Base-by-base conservation (phyloP, 2,797 vertebrate genomes). In the Hydrolagus colliei region DNA sequence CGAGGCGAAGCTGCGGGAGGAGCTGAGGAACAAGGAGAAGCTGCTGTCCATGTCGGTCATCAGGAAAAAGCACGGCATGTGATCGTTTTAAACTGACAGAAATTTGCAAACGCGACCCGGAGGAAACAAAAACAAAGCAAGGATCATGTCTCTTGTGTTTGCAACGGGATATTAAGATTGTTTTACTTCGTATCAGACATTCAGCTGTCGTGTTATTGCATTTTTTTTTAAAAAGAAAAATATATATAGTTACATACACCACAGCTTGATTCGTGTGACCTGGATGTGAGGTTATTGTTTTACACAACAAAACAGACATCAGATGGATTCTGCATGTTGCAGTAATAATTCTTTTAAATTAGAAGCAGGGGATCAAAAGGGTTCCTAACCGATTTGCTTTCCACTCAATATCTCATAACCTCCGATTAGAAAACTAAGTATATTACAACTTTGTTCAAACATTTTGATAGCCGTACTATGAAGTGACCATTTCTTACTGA, bases 1-100 rank as follows among this genome's bases (percentile, higher is more conserved):
- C 0, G 97, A 98, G 88, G 96, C 97, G 87, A 96, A 95, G 89
- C 92, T 98, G 85, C 95, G 96, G 8, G 97, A 98, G 92, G 97
- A 97, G 90, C 95, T 98, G 87, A 95, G 97, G 0, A 96, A 97
- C 90, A 95, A 96, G 90, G 96, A 98, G 91, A 94, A 96, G 87
- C 90, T 96, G 88, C 94, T 97, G 4, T 91, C 91, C 59, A 89
- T 89, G 67, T 90, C 91, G 65, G 92, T 91, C 9, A 90, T 88
- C 90, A 94, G 92, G 94, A 97, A 95, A 94, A 96, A 93, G 86
- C 93, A 93, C 0, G 92, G 93, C 82, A 93, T 94, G 91, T 94
- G 92, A 94, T 87, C 86, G n/a, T 4, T 67, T 67, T 80, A 27
- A 61, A 65, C 62, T 18, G 65, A 68, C 79, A 84, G 1, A 52